phyloP scores from a whole-genome alignment of 2,113 vertebrate genomes.

The Leptocoma aspasia region DNA sequence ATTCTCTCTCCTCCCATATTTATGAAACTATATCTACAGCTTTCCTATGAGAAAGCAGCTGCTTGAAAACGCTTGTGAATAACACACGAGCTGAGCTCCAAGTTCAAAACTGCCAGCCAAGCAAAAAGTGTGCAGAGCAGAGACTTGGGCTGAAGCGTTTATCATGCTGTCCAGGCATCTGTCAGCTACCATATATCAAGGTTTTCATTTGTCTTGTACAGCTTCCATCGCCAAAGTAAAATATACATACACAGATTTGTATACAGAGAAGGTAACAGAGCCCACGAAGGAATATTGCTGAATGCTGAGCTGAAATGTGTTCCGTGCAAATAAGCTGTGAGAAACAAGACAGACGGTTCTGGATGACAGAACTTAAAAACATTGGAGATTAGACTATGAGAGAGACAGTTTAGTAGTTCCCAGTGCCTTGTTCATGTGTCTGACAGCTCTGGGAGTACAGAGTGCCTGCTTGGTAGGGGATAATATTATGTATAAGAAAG shows the following conservation, averaged over 20 bases:
- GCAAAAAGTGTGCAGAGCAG: background rate
- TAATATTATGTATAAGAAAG: background rate
- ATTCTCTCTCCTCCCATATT: background rate
- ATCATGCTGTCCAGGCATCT: background rate
- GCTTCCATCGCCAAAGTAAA: background rate
- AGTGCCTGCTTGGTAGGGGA: background rate
- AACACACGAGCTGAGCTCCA: background rate
- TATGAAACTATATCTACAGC: constrained; percentile 24
- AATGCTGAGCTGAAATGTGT: background rate
- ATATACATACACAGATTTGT: background rate
- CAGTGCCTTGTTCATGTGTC: background rate
- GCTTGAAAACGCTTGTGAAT: background rate
- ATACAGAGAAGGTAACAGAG: background rate
- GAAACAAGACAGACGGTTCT: background rate
- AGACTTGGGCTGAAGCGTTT: background rate
- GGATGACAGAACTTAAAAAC: constrained; percentile 18
- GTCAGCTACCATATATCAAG: background rate
- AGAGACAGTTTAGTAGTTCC: background rate
- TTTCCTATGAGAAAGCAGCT: constrained; percentile 43
- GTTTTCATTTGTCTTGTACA: background rate
- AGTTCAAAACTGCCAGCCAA: background rate
- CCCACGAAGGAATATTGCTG: background rate
- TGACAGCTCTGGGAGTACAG: background rate
- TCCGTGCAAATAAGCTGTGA: background rate
- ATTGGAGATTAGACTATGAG: background rate